A percentile compares a stretch with the other conserved stretches of the same genome.
These are phyloP conservation scores for Frankliniella fusca DNA, from an alignment of 2,888 invertebrate species.

Conservation along the genomic window DNA sequence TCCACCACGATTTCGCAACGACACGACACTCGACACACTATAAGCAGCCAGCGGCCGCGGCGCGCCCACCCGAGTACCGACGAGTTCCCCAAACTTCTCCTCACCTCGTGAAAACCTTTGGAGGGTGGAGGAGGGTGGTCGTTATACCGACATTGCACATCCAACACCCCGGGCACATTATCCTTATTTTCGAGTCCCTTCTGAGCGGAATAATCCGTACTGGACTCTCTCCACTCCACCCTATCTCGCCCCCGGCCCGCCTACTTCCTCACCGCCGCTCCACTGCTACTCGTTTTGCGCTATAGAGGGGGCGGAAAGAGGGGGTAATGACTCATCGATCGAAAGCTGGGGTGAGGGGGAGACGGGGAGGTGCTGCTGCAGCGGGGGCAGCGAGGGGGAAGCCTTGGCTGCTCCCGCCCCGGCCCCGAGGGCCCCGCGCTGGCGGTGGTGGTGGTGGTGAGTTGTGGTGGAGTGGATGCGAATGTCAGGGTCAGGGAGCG, in stretches of 20 bases:
- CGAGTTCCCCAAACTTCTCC: too few species aligned
- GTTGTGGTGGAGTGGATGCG: neutral
- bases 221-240: neutral
- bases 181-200: neutral
- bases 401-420: neutral
- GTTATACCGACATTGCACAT: neutral
- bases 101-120: too few species aligned
- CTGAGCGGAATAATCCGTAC: too few species aligned
- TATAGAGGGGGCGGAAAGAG: neutral
- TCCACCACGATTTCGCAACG: too few species aligned
- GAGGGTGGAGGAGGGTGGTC: too few species aligned
- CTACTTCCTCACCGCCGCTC: neutral
- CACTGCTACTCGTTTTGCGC: neutral
- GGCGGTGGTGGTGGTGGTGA: neutral
- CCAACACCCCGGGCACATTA: neutral
- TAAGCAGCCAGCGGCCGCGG: too few species aligned
- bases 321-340: conserved; percentile 10
- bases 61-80: too few species aligned
- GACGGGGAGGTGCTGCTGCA: too few species aligned
- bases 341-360: neutral
- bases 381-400: neutral
- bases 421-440: too few species aligned
- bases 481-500: conserved; percentile 9
- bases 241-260: neutral
- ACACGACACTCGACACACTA: too few species aligned